Conservation (phyloP, 2,888 invertebrate species). For the Pollenia labialis region DNA sequence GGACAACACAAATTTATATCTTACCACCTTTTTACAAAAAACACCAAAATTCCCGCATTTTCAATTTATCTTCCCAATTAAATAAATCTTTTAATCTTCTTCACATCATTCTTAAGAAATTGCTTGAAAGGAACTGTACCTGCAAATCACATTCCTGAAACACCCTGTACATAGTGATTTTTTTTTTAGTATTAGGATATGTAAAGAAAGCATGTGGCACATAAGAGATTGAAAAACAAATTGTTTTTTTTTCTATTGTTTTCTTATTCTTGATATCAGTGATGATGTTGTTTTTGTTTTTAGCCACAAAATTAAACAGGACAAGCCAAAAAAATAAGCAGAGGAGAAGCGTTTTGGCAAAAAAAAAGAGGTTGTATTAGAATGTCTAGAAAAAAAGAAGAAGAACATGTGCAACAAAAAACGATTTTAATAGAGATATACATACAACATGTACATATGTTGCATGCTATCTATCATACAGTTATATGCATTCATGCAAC, state of each 20-base stretch:
- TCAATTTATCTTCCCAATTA: too few relatives aligned
- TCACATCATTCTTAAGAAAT: too few relatives aligned
- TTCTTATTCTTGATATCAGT: slow-evolving; percentile 30
- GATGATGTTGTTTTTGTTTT: slow-evolving; percentile 27
- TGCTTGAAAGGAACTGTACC: neutral
- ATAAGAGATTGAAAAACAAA: slow-evolving; percentile 21
- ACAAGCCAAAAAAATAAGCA: slow-evolving; percentile 17
- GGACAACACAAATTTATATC: too few relatives aligned
- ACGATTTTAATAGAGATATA: slow-evolving; percentile 53
- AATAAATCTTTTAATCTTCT: too few relatives aligned
- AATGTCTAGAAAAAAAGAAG: slow-evolving; percentile 6
- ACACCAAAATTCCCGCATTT: too few relatives aligned
- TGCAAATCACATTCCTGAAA: neutral
- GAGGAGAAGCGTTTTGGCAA: neutral
- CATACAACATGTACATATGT: slow-evolving; percentile 8
- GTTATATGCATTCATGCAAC: slow-evolving; percentile 24
- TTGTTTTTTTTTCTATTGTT: slow-evolving; percentile 10
- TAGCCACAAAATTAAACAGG: slow-evolving; percentile 44
- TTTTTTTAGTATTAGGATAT: neutral
- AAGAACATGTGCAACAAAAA: slow-evolving; percentile 18
- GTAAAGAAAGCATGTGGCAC: slow-evolving; percentile 16
- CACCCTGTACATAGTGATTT: neutral
- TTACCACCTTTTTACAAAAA: too few relatives aligned
- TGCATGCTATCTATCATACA: neutral
- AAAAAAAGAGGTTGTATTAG: neutral